These are phyloP conservation scores for Montipora foliosa DNA, from an alignment of 64 coral and sea anemone species.

Conservation along the genomic window DNA sequence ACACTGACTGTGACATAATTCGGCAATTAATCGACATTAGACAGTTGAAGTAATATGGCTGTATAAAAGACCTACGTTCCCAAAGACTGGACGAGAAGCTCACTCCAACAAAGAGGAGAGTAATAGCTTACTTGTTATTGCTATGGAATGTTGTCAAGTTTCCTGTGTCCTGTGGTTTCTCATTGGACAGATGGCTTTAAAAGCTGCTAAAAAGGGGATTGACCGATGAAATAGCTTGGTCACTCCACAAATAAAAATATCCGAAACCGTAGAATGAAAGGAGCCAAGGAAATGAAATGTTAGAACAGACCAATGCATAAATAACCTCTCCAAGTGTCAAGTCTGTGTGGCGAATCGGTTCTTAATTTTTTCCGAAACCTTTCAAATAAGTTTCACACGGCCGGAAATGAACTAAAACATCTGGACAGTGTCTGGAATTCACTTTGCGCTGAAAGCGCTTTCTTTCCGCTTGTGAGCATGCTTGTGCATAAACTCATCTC, in stretches of 20 bases:
- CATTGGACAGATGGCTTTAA: background rate
- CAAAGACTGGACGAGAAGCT: background rate
- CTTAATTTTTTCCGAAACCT: background rate
- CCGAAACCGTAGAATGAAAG: background rate
- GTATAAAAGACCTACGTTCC: background rate
- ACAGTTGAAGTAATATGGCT: background rate
- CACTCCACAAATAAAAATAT: background rate
- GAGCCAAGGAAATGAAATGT: background rate
- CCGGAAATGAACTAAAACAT: background rate
- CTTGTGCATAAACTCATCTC: background rate
- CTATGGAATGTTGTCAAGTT: background rate
- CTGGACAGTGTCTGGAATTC: no score
- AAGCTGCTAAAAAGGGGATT: background rate
- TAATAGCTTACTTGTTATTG: background rate
- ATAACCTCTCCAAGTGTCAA: background rate
- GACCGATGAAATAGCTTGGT: background rate
- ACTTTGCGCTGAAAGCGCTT: no score
- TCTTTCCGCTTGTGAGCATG: background rate
- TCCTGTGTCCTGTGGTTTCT: background rate
- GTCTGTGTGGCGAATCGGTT: background rate
- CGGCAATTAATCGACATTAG: no score
- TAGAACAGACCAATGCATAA: background rate
- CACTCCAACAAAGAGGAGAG: background rate
- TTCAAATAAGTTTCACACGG: background rate
- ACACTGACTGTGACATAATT: background rate